Evolutionary conservation across 2,113 vertebrate genomes (phyloP).

Genomic region (Dicerorhinus sumatrensis): DNA sequence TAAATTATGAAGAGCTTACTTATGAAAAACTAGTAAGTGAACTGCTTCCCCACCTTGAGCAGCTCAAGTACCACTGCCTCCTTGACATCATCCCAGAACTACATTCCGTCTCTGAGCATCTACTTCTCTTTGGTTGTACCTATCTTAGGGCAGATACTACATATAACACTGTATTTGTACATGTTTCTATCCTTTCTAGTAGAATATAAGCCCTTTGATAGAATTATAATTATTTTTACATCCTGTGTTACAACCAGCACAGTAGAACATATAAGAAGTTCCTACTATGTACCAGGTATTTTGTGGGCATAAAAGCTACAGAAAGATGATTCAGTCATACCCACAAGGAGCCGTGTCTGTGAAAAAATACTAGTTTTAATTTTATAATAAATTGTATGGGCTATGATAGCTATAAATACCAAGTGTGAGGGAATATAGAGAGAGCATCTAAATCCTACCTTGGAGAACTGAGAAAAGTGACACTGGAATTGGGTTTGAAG

Average conservation of each 20-base stretch:
- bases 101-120: background rate
- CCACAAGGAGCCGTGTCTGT: background rate
- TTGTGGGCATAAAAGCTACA: background rate
- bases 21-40: conserved; percentile 24
- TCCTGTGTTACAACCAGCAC: background rate
- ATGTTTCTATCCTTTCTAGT: conserved; percentile 4
- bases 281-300: background rate
- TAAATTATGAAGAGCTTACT: conserved; percentile 29
- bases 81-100: background rate
- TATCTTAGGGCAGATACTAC: background rate
- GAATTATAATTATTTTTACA: conserved; percentile 40
- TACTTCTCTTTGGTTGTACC: background rate
- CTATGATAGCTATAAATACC: background rate
- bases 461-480: background rate
- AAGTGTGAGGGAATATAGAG: background rate
- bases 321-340: background rate
- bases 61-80: background rate
- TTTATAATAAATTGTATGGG: background rate
- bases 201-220: background rate
- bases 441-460: background rate
- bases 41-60: background rate
- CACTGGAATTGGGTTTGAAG: background rate
- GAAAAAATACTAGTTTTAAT: conserved; percentile 37
- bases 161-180: background rate
- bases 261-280: background rate